Conservation (phyloP, 1,140 invertebrate genomes). For the Medauroidea extradentata region DNA sequence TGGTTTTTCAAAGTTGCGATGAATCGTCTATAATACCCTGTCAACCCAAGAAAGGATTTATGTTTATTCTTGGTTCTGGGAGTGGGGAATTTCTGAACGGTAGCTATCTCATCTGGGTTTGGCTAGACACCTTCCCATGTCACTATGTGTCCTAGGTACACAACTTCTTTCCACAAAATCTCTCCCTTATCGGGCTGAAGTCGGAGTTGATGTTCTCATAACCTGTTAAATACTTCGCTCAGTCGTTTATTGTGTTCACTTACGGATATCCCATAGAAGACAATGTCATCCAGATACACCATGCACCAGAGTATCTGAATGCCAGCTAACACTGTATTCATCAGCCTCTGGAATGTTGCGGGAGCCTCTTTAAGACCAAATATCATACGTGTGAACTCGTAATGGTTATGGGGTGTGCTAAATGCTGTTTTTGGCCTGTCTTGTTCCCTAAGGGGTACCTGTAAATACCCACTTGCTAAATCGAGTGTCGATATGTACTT, state of each 20-base stretch:
- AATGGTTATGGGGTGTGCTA: conserved; percentile 29
- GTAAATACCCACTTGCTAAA: conserved; percentile 35
- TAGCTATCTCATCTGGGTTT: conserved; percentile 24
- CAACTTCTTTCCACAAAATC: no score
- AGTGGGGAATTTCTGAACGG: conserved; percentile 23
- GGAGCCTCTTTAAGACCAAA: conserved; percentile 40
- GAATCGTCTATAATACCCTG: conserved; percentile 18
- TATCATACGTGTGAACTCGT: no score
- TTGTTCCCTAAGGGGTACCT: conserved; percentile 16
- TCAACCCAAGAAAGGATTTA: conserved; percentile 26
- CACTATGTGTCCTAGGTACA: no score
- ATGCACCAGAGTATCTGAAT: conserved; percentile 1
- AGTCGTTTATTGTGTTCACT: no score
- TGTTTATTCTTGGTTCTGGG: conserved; percentile 20
- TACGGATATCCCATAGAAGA: no score
- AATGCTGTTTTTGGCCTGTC: conserved; percentile 47
- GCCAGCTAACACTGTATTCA: conserved; percentile 23
- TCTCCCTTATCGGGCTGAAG: no score
- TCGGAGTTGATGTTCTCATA: no score
- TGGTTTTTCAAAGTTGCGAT: not conserved
- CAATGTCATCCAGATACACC: no score
- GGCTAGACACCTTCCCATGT: conserved; percentile 30
- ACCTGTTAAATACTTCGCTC: no score
- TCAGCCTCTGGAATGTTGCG: conserved; percentile 31
- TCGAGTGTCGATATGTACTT: conserved; percentile 38